These are phyloP conservation scores for Sturmia bella DNA, from an alignment of 2,888 invertebrate species.

Conservation along the genomic window DNA sequence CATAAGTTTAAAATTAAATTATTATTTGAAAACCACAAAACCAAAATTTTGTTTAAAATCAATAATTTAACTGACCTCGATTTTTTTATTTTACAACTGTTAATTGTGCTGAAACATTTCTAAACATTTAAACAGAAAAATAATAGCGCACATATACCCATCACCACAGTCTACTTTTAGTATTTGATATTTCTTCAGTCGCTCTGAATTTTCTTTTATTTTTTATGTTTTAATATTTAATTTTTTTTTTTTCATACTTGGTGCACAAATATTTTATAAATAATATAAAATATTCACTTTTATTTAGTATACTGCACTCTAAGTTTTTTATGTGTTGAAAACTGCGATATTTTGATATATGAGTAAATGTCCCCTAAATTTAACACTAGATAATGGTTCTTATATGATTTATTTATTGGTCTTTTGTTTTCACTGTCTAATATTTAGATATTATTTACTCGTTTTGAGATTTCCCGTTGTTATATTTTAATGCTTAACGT, in stretches of 20 bases:
- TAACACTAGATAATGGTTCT: background rate
- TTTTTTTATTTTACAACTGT: background rate
- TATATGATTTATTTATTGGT: conserved; percentile 20
- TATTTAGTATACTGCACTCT: no score
- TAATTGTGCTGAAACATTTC: conserved; percentile 6
- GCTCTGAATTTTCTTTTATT: background rate
- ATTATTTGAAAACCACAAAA: no score
- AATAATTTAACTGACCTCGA: conserved; percentile 48
- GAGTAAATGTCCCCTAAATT: no score
- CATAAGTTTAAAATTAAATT: no score
- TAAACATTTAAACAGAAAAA: background rate
- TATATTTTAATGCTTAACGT: conserved; percentile 55
- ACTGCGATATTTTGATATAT: no score
- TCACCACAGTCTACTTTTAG: conserved; percentile 21
- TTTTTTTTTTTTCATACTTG: background rate
- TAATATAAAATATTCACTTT: background rate
- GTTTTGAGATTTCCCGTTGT: conserved; percentile 36
- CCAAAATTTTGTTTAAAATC: conserved; percentile 29
- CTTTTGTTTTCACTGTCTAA: conserved; percentile 31
- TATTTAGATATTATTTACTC: conserved; percentile 30
- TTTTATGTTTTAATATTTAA: conserved; percentile 2
- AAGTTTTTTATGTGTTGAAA: no score
- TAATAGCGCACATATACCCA: background rate
- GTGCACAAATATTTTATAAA: background rate
- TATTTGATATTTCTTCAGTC: background rate